Conservation (phyloP, 2,888 invertebrate species). For the Corbicula japonica region DNA sequence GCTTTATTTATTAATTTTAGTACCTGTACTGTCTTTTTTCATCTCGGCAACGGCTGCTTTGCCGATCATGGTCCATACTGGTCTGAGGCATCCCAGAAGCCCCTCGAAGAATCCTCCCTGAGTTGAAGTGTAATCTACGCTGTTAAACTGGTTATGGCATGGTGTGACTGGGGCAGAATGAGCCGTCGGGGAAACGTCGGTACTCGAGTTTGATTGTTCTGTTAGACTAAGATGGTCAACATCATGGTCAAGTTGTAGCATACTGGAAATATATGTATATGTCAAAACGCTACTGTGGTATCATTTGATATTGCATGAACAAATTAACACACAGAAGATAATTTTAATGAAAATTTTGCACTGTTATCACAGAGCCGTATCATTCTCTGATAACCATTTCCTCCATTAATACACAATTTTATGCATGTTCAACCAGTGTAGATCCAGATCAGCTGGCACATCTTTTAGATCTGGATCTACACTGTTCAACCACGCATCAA, state of each 20-base stretch:
- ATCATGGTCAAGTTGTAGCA: constrained; percentile 85
- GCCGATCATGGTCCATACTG: constrained; percentile 94
- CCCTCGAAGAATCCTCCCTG: constrained; percentile 88
- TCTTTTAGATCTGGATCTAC: no score
- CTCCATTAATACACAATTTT: no score
- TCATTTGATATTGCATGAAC: no score
- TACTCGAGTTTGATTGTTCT: constrained; percentile 74
- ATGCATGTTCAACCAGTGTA: no score
- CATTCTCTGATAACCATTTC: no score
- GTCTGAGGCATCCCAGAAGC: constrained; percentile 94
- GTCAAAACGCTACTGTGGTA: no score
- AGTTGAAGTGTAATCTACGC: constrained; percentile 78
- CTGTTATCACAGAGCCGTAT: no score
- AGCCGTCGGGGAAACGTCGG: constrained; percentile 79
- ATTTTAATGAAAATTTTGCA: no score
- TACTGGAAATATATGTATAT: no score
- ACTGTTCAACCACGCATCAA: no score
- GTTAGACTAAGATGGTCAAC: constrained; percentile 81
- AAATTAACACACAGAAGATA: no score
- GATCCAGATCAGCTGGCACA: no score
- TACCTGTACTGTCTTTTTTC: constrained; percentile 81
- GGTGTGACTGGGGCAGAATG: constrained; percentile 83
- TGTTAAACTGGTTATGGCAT: constrained; percentile 73
- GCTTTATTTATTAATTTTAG: neutral
- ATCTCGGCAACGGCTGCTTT: constrained; percentile 88